These are phyloP conservation scores for Hedychridium roseum DNA, from an alignment of 2,888 invertebrate genomes.

Conservation along the genomic window DNA sequence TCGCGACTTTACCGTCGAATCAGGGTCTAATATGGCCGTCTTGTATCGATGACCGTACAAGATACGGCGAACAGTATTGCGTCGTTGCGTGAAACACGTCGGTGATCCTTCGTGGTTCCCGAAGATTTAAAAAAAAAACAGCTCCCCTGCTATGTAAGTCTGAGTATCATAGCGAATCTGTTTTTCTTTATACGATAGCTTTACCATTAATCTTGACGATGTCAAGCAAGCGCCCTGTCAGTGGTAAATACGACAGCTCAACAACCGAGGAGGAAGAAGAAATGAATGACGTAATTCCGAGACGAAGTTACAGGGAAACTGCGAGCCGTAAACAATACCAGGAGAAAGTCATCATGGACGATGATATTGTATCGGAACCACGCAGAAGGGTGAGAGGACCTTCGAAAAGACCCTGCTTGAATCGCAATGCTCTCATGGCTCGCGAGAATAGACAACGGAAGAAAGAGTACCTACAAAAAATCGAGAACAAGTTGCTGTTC, in stretches of 20 bases:
- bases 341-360: not conserved
- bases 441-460: conserved; percentile 71
- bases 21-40: too few species aligned
- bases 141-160: too few species aligned
- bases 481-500: conserved; percentile 66
- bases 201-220: too few species aligned
- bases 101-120: too few species aligned
- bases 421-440: conserved; percentile 71
- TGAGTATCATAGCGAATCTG: too few species aligned
- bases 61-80: too few species aligned
- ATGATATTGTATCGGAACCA: conserved; percentile 10
- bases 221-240: conserved; percentile 14
- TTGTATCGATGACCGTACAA: too few species aligned
- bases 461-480: conserved; percentile 68
- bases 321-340: conserved; percentile 5
- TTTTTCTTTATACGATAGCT: too few species aligned
- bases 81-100: too few species aligned
- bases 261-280: conserved; percentile 20
- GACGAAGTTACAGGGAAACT: conserved; percentile 10
- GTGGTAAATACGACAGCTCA: conserved; percentile 18
- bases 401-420: conserved; percentile 62
- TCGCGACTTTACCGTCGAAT: too few species aligned
- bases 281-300: conserved; percentile 12
- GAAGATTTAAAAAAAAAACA: too few species aligned
- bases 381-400: conserved; percentile 43